phyloP scores from a whole-genome alignment of 2,113 vertebrate species.

The Archocentrus centrarchus region DNA sequence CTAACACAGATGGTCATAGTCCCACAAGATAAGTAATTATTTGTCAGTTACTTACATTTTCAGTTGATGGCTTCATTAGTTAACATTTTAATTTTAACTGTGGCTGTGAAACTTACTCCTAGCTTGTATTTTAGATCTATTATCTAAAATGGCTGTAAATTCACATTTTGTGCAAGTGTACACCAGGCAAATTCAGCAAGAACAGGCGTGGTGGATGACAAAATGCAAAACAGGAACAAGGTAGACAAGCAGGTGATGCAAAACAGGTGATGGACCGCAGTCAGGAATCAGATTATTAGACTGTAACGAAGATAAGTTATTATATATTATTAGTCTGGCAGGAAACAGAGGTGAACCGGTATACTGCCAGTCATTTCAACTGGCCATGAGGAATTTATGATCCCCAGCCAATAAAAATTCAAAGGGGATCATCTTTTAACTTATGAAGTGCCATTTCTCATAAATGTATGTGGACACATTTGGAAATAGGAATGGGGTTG shows the following conservation, averaged over 20 bases:
- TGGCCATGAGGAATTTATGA: too few relatives aligned
- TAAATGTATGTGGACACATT: neutral
- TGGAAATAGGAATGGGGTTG: neutral
- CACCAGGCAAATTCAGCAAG: neutral
- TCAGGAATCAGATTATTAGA: too few relatives aligned
- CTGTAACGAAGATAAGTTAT: too few relatives aligned
- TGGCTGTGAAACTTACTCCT: neutral
- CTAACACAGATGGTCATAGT: too few relatives aligned
- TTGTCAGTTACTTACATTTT: neutral
- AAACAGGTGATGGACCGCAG: too few relatives aligned
- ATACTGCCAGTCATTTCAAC: too few relatives aligned
- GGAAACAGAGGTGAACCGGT: too few relatives aligned
- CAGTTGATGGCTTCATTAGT: too few relatives aligned
- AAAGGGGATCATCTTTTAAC: neutral
- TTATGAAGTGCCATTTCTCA: neutral
- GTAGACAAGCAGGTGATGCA: too few relatives aligned
- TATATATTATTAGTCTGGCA: too few relatives aligned
- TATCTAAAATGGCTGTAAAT: neutral
- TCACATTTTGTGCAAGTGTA: neutral
- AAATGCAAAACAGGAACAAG: neutral
- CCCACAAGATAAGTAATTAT: too few relatives aligned
- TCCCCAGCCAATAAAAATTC: too few relatives aligned
- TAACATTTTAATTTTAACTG: neutral
- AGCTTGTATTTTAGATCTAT: neutral
- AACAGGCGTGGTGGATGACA: neutral